Evolutionary conservation across 2,888 invertebrate species (phyloP).

Genomic region (Meiosimyza decipiens): DNA sequence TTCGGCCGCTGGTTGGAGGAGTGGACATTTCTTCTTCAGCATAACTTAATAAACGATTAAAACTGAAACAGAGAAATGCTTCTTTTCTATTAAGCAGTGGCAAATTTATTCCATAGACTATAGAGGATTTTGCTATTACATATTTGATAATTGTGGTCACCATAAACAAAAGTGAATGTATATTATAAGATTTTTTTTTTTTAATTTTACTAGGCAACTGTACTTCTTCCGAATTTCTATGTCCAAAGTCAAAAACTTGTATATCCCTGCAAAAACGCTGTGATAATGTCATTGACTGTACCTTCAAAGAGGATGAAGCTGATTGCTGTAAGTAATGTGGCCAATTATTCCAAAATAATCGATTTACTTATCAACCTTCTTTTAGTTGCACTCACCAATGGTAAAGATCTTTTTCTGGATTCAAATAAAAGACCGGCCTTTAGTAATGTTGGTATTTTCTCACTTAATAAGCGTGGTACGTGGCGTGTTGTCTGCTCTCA

Average conservation of each 20-base stretch:
- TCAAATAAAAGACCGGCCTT: conserved; percentile 72
- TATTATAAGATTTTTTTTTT: not conserved
- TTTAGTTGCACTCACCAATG: conserved; percentile 77
- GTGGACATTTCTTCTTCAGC: no score
- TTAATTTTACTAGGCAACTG: conserved; percentile 69
- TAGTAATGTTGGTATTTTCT: conserved; percentile 73
- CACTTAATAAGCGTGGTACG: conserved; percentile 71
- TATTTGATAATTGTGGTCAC: no score
- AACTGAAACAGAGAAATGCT: no score
- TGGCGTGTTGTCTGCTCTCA: conserved; percentile 77
- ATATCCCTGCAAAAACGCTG: conserved; percentile 73
- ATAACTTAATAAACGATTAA: no score
- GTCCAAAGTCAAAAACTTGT: conserved; percentile 74
- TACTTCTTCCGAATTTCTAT: conserved; percentile 71
- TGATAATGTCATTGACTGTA: conserved; percentile 75
- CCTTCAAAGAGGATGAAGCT: conserved; percentile 79
- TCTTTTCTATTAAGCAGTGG: no score
- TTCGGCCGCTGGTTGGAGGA: no score
- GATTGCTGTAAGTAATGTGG: conserved; percentile 76
- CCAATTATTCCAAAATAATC: not conserved
- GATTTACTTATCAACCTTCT: not conserved
- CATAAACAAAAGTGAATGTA: no score
- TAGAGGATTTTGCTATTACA: no score
- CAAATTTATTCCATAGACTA: no score
- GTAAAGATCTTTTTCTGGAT: conserved; percentile 71